Base-by-base conservation (phyloP, 2,888 invertebrate species). In the Metellina segmentata region DNA sequence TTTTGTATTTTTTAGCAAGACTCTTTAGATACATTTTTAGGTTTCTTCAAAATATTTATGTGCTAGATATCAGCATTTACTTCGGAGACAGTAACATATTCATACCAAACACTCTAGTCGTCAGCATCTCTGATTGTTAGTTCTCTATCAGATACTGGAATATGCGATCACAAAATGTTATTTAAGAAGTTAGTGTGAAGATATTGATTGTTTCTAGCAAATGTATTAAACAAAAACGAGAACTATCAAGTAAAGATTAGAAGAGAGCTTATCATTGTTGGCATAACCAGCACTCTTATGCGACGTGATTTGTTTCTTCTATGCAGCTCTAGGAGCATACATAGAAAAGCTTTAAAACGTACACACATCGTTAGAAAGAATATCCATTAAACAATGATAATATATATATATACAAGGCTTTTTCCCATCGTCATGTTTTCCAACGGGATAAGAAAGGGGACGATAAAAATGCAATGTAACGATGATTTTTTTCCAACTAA, bases 371-470 rank as follows among this genome's bases (percentile, higher is more conserved):
- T 61, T 61, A 61, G 61, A 61, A 61, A 61, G 61, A 61, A 61
- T 61, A 61, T 61, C 61, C 61, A 61, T 61, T 61, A 61, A 77
- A 77, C 77, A 34, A 77, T 49, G 49, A 77, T 49, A n/a, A 77
- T 48, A 77, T 34, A 61, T 19, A 72, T 72, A 72, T 19, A 72
- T 34, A 77, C 9, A 61, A 61, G 11, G 49, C 11, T 11, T 77
- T 77, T 77, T 13, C 48, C 49, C 16, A 9, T 49, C 77, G 77
- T 77, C 51, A 77, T 49, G 77, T 77, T 77, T 77, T 77, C 77
- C 48, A 61, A 61, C 61, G 61, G 8, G 61, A 16, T 5, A 61
- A 61, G 61, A 61, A 61, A 61, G 16, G 13, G 61, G 61, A 61
- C 61, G 61, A 61, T 61, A 61, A 61, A 61, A 61, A 61, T 61